phyloP scores from a whole-genome alignment of 2,797 vertebrate genomes.

The Pipistrellus kuhlii region DNA sequence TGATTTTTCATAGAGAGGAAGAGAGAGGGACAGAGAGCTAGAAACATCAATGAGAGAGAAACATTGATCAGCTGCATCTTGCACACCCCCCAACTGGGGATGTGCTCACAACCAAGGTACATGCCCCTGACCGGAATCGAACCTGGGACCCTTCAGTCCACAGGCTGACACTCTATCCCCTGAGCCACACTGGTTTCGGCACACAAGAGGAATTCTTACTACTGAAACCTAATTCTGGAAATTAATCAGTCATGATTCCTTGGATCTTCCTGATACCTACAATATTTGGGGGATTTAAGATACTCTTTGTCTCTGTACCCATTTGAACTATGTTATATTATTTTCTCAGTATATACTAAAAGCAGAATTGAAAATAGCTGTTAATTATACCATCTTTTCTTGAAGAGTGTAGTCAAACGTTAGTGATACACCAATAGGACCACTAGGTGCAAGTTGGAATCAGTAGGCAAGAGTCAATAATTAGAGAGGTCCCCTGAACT shows the following conservation, averaged over 20 bases:
- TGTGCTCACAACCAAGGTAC: too few species aligned
- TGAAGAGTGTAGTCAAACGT: not conserved
- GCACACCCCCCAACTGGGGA: too few species aligned
- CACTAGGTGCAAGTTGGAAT: not conserved
- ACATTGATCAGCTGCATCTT: too few species aligned
- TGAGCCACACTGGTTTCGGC: too few species aligned
- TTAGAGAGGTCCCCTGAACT: not conserved
- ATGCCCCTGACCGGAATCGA: too few species aligned
- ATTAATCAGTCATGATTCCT: not conserved
- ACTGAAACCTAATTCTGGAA: not conserved
- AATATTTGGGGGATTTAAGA: constrained; percentile 6
- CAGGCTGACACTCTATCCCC: too few species aligned
- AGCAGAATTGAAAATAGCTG: not conserved
- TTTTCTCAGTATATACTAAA: not conserved
- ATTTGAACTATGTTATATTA: not conserved
- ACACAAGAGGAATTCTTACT: not conserved
- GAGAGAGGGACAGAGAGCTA: too few species aligned
- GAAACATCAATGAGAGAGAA: too few species aligned
- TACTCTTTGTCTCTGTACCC: not conserved
- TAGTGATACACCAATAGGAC: not conserved
- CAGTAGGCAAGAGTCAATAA: not conserved
- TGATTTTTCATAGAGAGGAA: too few species aligned
- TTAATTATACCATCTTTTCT: not conserved
- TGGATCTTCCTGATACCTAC: constrained; percentile 22
- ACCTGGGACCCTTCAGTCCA: too few species aligned